Evolutionary conservation across 2,113 vertebrate genomes (phyloP).

Genomic region (Eupsittula cactorum): DNA sequence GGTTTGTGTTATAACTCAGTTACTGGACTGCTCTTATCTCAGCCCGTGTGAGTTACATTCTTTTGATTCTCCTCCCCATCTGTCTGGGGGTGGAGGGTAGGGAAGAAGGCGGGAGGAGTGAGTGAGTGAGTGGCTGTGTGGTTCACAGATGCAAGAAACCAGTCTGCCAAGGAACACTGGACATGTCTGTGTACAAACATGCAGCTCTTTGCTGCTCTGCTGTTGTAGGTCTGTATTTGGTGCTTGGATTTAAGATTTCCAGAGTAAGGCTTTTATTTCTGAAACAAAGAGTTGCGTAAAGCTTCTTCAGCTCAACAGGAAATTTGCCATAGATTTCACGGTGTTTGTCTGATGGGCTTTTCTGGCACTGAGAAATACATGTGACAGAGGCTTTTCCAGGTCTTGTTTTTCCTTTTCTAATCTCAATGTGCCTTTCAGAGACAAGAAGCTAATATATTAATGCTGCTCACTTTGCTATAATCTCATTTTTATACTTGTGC

Average conservation of each 20-base stretch:
- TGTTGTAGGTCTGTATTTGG: not conserved
- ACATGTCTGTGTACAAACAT: not conserved
- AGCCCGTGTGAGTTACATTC: not conserved
- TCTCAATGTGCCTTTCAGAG: not conserved
- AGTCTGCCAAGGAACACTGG: not conserved
- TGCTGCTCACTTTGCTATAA: not conserved
- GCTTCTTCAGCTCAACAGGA: not conserved
- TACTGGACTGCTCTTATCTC: not conserved
- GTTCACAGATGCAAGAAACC: not conserved
- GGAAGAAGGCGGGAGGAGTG: not conserved
- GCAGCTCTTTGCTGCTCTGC: not conserved
- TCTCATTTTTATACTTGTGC: not conserved
- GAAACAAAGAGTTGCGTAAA: not conserved
- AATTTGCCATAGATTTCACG: not conserved
- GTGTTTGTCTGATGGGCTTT: not conserved
- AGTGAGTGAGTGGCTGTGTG: not conserved
- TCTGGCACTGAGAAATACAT: not conserved
- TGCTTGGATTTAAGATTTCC: not conserved
- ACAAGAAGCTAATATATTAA: not conserved
- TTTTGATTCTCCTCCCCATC: not conserved
- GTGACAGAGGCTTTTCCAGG: not conserved
- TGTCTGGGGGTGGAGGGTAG: not conserved
- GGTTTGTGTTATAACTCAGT: not conserved
- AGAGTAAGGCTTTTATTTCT: not conserved
- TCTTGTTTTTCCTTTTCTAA: not conserved